phyloP scores from a whole-genome alignment of 2,113 vertebrate species.

The Ploceus nigricollis region DNA sequence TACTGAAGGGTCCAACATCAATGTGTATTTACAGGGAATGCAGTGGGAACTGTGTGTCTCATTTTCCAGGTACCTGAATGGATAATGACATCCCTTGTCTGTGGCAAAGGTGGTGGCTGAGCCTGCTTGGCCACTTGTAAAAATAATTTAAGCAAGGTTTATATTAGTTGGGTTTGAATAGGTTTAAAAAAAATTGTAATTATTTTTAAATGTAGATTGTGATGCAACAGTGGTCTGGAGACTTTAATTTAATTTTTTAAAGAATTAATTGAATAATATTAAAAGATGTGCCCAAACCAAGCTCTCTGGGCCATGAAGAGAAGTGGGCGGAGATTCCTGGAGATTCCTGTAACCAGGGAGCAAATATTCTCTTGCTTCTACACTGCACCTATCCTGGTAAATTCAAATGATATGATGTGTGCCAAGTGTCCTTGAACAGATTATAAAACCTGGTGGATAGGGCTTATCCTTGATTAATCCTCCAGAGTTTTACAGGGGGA shows the following conservation, averaged over 20 bases:
- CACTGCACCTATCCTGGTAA: neutral
- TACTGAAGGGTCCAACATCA: neutral
- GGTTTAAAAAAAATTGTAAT: neutral
- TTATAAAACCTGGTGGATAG: neutral
- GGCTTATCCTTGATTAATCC: conserved; percentile 10
- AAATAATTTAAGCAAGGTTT: neutral
- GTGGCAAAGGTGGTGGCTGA: neutral
- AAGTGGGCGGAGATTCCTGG: neutral
- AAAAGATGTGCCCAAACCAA: neutral
- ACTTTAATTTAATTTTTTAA: neutral
- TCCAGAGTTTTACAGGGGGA: neutral
- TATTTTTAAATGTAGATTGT: neutral
- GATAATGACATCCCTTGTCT: too few species aligned
- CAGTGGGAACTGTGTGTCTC: neutral
- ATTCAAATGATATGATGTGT: neutral
- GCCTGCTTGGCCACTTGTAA: neutral
- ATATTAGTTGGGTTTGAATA: neutral
- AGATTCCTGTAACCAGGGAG: neutral
- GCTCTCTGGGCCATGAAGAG: neutral
- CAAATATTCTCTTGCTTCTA: neutral
- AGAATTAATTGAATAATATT: neutral
- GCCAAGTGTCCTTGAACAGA: neutral
- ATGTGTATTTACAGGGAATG: neutral
- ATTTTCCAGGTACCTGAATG: neutral
- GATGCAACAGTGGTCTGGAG: neutral